These are phyloP conservation scores for Drosophila greeni DNA, from an alignment of 2,888 invertebrate genomes.

Conservation along the genomic window DNA sequence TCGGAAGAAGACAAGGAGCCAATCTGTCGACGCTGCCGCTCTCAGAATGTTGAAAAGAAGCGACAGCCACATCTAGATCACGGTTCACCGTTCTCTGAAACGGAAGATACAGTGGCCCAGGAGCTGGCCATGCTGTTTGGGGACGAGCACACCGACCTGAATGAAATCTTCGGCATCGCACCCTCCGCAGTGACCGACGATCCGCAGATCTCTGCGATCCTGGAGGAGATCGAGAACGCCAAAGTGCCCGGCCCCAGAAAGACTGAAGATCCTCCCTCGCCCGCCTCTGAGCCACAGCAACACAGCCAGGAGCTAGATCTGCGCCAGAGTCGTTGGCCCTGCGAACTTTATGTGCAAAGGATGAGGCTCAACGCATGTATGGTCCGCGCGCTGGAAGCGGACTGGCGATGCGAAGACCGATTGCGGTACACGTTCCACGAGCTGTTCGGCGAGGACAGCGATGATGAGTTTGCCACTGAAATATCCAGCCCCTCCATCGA, in stretches of 20 bases:
- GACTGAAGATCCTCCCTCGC: slow-evolving; percentile 29
- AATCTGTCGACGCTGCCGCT: slow-evolving; percentile 5
- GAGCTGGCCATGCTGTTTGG: slow-evolving; percentile 74
- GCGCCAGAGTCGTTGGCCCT: slow-evolving; percentile 75
- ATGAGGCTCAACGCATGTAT: slow-evolving; percentile 64
- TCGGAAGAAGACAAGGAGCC: slow-evolving; percentile 14
- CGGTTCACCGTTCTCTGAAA: slow-evolving; percentile 23
- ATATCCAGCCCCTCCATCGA: slow-evolving; percentile 75
- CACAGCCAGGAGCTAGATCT: slow-evolving; percentile 46
- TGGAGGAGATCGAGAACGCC: slow-evolving; percentile 65
- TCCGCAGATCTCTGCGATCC: slow-evolving; percentile 62
- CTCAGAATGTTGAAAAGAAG: not conserved
- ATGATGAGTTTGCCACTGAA: slow-evolving; percentile 73
- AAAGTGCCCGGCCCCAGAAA: slow-evolving; percentile 30
- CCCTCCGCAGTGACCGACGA: slow-evolving; percentile 56
- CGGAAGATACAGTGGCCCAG: slow-evolving; percentile 66
- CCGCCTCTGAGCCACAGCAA: slow-evolving; percentile 4
- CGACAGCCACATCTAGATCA: not conserved
- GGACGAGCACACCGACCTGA: slow-evolving; percentile 68
- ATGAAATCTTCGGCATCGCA: slow-evolving; percentile 75
- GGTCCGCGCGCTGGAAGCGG: slow-evolving; percentile 67
- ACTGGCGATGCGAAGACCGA: slow-evolving; percentile 72
- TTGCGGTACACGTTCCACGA: slow-evolving; percentile 66
- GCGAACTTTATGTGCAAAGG: slow-evolving; percentile 73
- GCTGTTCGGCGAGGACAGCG: slow-evolving; percentile 76